Base-by-base conservation (phyloP, 1,140 invertebrate genomes). In the Ceratina calcarata region DNA sequence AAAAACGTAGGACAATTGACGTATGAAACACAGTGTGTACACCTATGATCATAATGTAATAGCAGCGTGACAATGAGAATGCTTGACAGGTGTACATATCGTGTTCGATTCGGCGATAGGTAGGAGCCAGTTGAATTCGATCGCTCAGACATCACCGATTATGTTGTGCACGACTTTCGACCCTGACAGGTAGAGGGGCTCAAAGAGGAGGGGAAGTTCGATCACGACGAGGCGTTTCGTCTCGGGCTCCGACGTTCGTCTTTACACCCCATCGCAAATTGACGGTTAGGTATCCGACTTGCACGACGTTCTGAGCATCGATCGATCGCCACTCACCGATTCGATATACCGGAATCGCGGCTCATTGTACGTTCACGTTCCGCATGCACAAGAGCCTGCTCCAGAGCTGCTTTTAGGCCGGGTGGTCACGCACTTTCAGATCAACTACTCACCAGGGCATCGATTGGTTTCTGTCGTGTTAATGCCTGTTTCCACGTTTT, bases 251-350 rank as follows among this genome's bases (percentile, higher is more conserved):
- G 81, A 78, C 78, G 78, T 58, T 69, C 78, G 68, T 80, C 84
- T 45, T 85, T 82, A 55, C 80, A 69, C 58, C 84, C 70, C 69
- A 16, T 80, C 18, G 76, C 69, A 86, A 86, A 86, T 86, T 86
- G 85, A 85, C 69, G 84, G 85, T 86, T 45, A 45, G 37, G 37
- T 86, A 86, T 85, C 65, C 72, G 77, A 80, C 64, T 64, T 82
- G 49, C 72, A 77, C 71, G 67, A 51, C 58, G 78, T 61, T 64
- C 61, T 27, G 27, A 58, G 75, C 60, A 78, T 51, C 80, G 84
- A 86, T 86, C 84, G 84, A 86, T 86, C 84, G 75, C 74, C 71
- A 85, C 70, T 86, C 83, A 84, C 61, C 83, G 84, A 86, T 86
- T 86, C 83, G 83, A 82, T 81, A 85, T 81, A 78, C 37, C 74